Base-by-base conservation (phyloP, 64 coral and sea anemone genomes). In the Trachythela sp. region DNA sequence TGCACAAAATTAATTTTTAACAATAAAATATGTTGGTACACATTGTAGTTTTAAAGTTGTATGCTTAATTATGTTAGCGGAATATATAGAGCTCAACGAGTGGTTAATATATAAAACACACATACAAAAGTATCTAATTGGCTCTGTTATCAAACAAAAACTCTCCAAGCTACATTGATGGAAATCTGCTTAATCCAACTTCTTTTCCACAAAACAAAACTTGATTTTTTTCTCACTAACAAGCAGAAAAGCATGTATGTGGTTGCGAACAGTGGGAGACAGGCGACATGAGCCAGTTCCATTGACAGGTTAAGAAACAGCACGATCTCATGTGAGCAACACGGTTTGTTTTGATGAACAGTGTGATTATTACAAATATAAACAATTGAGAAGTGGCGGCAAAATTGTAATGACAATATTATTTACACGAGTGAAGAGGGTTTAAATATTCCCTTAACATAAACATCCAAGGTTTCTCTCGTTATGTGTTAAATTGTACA, bases 131-230 rank as follows among this genome's bases (percentile, higher is more conserved):
- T 35, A 13, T 80, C 75, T 5, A 37, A 80, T 80, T 80, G 9
- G 33, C 32, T 35, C 31, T 39, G 15, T 80, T 80, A 39, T 80
- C 75, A 36, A 80, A 37, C 75, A 80, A 80, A 80, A 80, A 1
- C 4, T 37, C 75, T 3, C 13, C 37, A 1, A 80, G 75, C 75
- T 39, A 18, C 56, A 5, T 64, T 27, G 56, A 15, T 39, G 14
- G 15, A 80, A 80, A 80, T 80, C 75, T 80, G 75, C 75, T 80
- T 80, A 80, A 80, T 80, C 34, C 75, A 30, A 80, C 75, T 34
- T n/a, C 56, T 2, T 64, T 64, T 20, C 56, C 20, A 27, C 24
- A 64, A 64, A n/a, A 27, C 15, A 64, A 64, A 64, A 22, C 24
- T 64, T 64, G 20, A 64, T 64, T 64, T 64, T 64, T 80, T 39